Conservation (phyloP, 2,797 vertebrate species). For the Sarcoramphus papa region DNA sequence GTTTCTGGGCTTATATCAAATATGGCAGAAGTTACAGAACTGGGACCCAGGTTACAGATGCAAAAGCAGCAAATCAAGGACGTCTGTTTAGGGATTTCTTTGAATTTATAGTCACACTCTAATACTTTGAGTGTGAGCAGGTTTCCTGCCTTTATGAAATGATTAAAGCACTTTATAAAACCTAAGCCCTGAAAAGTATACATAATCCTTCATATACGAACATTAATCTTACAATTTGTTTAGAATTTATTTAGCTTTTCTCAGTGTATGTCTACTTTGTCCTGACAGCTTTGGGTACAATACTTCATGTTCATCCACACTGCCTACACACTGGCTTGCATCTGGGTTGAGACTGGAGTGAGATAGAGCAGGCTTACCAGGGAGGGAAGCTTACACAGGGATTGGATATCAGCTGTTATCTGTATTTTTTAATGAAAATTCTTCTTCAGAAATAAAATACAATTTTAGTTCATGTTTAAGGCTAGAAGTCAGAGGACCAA, state of each 20-base stretch:
- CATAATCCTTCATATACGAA: neutral
- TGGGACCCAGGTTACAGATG: neutral
- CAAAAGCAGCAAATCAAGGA: neutral
- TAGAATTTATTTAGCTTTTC: neutral
- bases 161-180: neutral
- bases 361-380: neutral
- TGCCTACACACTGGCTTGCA: conserved; percentile 28
- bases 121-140: neutral
- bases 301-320: conserved; percentile 31
- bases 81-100: neutral
- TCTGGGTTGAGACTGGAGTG: neutral
- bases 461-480: neutral
- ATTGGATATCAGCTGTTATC: neutral
- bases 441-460: neutral
- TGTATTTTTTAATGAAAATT: neutral
- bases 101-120: neutral
- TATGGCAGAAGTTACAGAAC: neutral
- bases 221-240: neutral
- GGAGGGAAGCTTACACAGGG: neutral
- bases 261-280: neutral
- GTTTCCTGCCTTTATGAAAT: neutral
- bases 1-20: neutral
- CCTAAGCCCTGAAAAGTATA: neutral
- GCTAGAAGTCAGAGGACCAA: neutral
- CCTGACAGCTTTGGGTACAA: conserved; percentile 42